Evolutionary conservation across 2,888 invertebrate genomes (phyloP).

Genomic region (Aphidoletes aphidimyza): DNA sequence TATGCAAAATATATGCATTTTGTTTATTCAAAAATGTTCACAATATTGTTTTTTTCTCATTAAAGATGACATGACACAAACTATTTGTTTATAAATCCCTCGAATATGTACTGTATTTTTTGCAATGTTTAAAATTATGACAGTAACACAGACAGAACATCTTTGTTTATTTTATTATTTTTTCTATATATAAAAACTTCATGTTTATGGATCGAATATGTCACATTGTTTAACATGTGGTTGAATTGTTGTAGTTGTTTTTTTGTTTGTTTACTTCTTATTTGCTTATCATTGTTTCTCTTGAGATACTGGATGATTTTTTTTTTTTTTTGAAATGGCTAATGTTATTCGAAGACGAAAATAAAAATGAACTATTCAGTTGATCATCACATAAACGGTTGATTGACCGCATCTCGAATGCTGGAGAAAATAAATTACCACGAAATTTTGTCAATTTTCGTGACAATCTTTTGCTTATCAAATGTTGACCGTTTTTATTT

Average conservation of each 20-base stretch:
- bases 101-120: slow-evolving; percentile 12
- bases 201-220: slow-evolving; percentile 14
- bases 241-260: background rate
- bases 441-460: too few relatives aligned
- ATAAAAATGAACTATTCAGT: background rate
- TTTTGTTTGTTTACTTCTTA: background rate
- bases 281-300: background rate
- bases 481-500: too few relatives aligned
- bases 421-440: too few relatives aligned
- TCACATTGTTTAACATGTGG: slow-evolving; percentile 18
- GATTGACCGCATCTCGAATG: background rate
- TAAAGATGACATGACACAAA: slow-evolving; percentile 28
- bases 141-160: slow-evolving; percentile 38
- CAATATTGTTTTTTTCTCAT: background rate
- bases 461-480: too few relatives aligned
- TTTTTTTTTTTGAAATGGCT: background rate
- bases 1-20: slow-evolving; percentile 5
- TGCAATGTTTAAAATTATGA: slow-evolving; percentile 2
- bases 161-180: background rate
- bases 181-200: background rate
- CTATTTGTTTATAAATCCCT: background rate
- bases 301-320: slow-evolving; percentile 53
- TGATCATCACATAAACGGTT: background rate
- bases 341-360: background rate
- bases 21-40: too few relatives aligned